Evolutionary conservation across 2,888 invertebrate species (phyloP), one percentile per base, ranked within the genome.

Genomic region (Nasonia oneida): DNA sequence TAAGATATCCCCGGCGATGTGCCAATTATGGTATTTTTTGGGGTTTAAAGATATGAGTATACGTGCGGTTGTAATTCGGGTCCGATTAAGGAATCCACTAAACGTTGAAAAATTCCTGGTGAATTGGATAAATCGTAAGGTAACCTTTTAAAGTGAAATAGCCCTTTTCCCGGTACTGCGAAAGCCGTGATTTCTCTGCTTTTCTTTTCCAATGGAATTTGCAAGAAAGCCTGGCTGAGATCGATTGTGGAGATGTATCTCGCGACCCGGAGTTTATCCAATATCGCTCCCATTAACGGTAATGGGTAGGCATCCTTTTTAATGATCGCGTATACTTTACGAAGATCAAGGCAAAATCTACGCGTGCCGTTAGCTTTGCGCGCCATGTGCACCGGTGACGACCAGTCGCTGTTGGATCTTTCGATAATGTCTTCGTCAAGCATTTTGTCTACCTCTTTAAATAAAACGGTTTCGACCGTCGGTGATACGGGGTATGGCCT

Each of bases 31-130:
- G 18, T 47, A 73, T 12, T 73, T 73, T 18, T 42, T 39, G 0
- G 71, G 42, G n/a, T 39, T 39, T n/a, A 87, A 0, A 88, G 82
- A 67, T 87, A 29, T 29, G 29, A 83, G 74, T 83, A 87, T 2
- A 86, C 86, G 6, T 85, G 39, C 1, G 87, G 87, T 23, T 87
- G 70, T 33, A 89, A 57, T 33, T 89, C 88, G 6, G 74, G 74
- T 12, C 74, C 74, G 23, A 74, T 42, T n/a, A 74, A 33, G 2
- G 53, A 15, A 18, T 76, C 76, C 1, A 50, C 57, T 15, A 57
- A 33, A 0, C 53, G 12, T 37, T 76, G 50, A 33, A 57, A 33
- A 15, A 29, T 23, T 23, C 23, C 57, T 10, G 18, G 15, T 33
- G 76, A 29, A 33, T 18, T 10, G 37, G 23, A 8, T 14, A 53